A percentile compares a stretch with the other conserved stretches of the same genome.
Evolutionary conservation across 2,797 vertebrate species (phyloP).

Genomic region (Sebastes alutus): DNA sequence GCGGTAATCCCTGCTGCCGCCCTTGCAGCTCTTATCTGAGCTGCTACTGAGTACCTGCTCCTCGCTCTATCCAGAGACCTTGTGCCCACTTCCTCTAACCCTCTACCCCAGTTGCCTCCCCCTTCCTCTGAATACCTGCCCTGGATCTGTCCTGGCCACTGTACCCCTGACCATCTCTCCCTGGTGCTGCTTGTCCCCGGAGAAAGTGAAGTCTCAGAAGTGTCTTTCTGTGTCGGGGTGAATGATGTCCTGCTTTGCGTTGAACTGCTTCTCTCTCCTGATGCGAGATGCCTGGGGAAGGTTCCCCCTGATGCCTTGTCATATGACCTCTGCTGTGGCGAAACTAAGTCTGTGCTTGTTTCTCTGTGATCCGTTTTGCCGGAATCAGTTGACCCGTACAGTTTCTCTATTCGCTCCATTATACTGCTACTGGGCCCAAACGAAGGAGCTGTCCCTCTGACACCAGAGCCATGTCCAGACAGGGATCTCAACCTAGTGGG

Average conservation of each 20-base stretch:
- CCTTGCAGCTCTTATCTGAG: slow-evolving; percentile 43
- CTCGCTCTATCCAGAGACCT: slow-evolving; percentile 72
- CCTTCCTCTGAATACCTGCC: slow-evolving; percentile 23
- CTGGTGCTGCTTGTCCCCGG: not conserved
- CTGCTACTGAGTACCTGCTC: slow-evolving; percentile 48
- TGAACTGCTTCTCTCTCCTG: slow-evolving; percentile 30
- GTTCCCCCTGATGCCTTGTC: slow-evolving; percentile 50
- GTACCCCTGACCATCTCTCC: slow-evolving; percentile 24
- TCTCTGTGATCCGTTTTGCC: slow-evolving; percentile 34
- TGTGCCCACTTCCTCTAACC: slow-evolving; percentile 43
- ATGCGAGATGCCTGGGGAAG: slow-evolving; percentile 67
- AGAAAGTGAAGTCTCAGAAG: slow-evolving; percentile 8
- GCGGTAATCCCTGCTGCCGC: not conserved
- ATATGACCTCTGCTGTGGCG: slow-evolving; percentile 20
- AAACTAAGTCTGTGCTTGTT: not conserved
- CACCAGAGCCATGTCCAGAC: slow-evolving; percentile 1
- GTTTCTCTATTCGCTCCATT: slow-evolving; percentile 78
- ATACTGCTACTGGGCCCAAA: slow-evolving; percentile 65
- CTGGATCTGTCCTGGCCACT: slow-evolving; percentile 30
- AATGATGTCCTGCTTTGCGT: slow-evolving; percentile 22
- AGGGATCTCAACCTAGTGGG: slow-evolving; percentile 66
- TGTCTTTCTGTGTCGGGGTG: slow-evolving; percentile 34
- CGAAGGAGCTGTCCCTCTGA: slow-evolving; percentile 15
- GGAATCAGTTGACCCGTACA: slow-evolving; percentile 55
- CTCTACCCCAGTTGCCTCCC: not conserved